Base-by-base conservation (phyloP, 2,888 invertebrate genomes). In the Thysanoteuthis rhombus region DNA sequence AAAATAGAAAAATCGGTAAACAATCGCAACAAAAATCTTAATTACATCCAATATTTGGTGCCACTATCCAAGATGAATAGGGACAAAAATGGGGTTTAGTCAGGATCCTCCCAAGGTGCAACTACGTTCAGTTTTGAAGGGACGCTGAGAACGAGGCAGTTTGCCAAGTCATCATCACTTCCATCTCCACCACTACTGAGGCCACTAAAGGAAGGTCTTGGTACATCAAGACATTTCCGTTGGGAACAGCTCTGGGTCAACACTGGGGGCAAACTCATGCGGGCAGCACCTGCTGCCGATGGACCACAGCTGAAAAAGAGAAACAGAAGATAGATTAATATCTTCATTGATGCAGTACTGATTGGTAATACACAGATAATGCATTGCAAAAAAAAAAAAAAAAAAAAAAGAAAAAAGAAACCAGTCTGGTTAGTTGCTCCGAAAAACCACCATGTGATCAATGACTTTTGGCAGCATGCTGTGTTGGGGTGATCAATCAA, bases 61-160 rank as follows among this genome's bases (percentile, higher is more conserved):
- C 75, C 75, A 36, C 75, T 19, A n/a, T 75, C 19, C 22, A 22
- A 52, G 5, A 22, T 22, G 5, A 22, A 52, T 22, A 25, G 52
- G 25, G 25, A 52, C 52, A 52, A 52, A n/a, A 52, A 52, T 52
- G 22, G 52, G 4, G 25, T 52, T 93, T 58, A 93, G 28, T 93
- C 93, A 25, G 93, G 45, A 32, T 93, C 93, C 93, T 93, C 93
- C 93, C 93, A 93, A 16, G 93, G 93, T n/a, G 93, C 93, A 19
- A 93, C 93, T 39, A 93, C 38, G 28, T 93, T 93, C 12, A 93
- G 93, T 39, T 93, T 93, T 47, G 93, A 58, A 32, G 93, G 93
- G 32, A 93, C 93, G 19, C 52, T 58, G 38, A 93, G 58, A 22
- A 58, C 93, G 6, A 93, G 93, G 32, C 93, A 93, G 36, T 45